Evolutionary conservation across 2,888 invertebrate genomes (phyloP), one percentile per base, ranked within the genome.

Genomic region (Congeria kusceri): DNA sequence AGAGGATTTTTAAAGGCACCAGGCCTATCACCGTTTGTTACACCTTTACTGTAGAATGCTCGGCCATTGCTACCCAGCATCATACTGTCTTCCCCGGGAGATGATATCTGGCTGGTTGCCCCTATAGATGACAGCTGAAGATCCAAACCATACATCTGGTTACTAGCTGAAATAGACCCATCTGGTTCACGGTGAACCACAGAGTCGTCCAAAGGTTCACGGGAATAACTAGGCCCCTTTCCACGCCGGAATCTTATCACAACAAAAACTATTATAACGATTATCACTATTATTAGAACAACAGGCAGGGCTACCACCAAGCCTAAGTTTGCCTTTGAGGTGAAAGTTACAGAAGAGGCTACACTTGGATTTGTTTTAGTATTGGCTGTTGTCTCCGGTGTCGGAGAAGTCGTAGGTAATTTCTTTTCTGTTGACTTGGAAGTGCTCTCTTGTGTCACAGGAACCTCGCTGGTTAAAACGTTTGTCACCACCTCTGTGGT

Each of bases 1-100:
- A 90, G 63, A n/a, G 89, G 89, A 79, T 90, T 90, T 32, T 85
- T 77, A 71, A 89, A 90, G n/a, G 89, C 87, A 23, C 63, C 81
- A 44, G 59, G 70, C 15, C 74, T 76, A 49, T 73, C 62, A 29
- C 59, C 77, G 20, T 79, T 78, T 5, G 78, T 63, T 13, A 65
- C 28, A 27, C 71, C 71, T 66, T 86, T 87, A 3, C 85, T 77
- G 73, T 86, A 89, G 63, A 78, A 80, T 0, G 85, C 88, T 44
- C 78, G 82, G n/a, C 89, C 88, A 72, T 88, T 86, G 59, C 77
- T 83, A 18, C 80, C 80, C 13, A 90, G 66, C 58, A 75, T 82
- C 61, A 89, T 84, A 46, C 83, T 80, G 32, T 81, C 77, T 11
- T 82, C 83, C 3, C 65, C 49, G 11, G 80, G 20, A 3, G 85